These are phyloP conservation scores for Alaudala cheleensis DNA, from an alignment of 2,113 vertebrate species.

Conservation along the genomic window DNA sequence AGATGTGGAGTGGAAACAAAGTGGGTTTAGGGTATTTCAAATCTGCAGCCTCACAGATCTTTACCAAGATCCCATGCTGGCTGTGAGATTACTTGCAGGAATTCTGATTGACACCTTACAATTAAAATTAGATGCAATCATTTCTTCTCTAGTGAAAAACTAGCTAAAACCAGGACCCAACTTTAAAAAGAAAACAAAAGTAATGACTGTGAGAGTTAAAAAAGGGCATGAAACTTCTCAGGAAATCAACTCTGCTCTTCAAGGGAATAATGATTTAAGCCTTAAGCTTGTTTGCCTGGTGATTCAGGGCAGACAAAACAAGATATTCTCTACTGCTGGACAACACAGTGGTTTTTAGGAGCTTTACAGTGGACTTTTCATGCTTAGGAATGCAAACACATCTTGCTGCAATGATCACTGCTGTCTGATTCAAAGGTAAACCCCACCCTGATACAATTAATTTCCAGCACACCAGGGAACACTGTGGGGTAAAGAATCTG, in stretches of 20 bases:
- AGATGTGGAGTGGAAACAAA: constrained; percentile 38
- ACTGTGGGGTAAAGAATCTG: neutral
- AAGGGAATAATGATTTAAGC: constrained; percentile 72
- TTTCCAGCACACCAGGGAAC: neutral
- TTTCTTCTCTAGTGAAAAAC: constrained; percentile 75
- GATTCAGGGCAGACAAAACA: constrained; percentile 74
- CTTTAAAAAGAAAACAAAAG: constrained; percentile 72
- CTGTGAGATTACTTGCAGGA: constrained; percentile 74
- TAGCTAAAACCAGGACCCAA: constrained; percentile 78
- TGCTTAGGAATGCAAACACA: constrained; percentile 22
- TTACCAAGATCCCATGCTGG: constrained; percentile 77
- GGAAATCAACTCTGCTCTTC: constrained; percentile 71
- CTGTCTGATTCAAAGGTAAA: constrained; percentile 27
- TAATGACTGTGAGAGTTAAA: constrained; percentile 74
- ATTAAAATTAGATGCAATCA: constrained; percentile 74
- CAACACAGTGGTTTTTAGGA: constrained; percentile 56
- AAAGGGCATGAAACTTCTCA: constrained; percentile 76
- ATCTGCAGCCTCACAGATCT: constrained; percentile 47
- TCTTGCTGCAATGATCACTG: constrained; percentile 15
- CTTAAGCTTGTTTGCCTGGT: constrained; percentile 72
- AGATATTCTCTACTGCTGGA: constrained; percentile 62
- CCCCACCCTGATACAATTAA: neutral
- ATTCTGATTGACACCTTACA: constrained; percentile 60
- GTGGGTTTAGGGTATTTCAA: constrained; percentile 40
- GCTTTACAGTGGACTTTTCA: constrained; percentile 59